phyloP scores from a whole-genome alignment of 2,888 invertebrate genomes.

The Brachylomia viminalis region DNA sequence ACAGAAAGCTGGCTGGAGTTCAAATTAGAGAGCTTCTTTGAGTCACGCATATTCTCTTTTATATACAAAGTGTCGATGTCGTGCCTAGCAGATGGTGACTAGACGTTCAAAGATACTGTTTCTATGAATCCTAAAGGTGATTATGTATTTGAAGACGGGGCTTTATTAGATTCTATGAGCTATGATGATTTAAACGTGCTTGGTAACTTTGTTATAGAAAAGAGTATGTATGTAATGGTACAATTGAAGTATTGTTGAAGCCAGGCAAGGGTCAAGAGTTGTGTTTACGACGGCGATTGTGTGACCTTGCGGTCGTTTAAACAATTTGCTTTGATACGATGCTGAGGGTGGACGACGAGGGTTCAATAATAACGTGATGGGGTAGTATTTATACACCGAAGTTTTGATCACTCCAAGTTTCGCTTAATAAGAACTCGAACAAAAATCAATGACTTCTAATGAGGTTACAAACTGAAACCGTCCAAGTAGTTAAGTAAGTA shows the following conservation, averaged over 20 bases:
- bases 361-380: conserved; percentile 37
- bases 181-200: conserved; percentile 13
- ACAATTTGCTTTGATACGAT: conserved; percentile 62
- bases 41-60: conserved; percentile 59
- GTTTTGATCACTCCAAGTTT: background rate
- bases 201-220: background rate
- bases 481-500: conserved; percentile 9
- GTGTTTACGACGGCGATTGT: conserved; percentile 40
- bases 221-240: background rate
- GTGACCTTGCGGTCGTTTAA: conserved; percentile 65
- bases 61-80: conserved; percentile 47
- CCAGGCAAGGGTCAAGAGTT: conserved; percentile 26
- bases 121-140: conserved; percentile 39
- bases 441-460: conserved; percentile 10
- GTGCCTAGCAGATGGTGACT: conserved; percentile 53
- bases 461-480: conserved; percentile 10
- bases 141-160: conserved; percentile 6
- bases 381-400: conserved; percentile 15
- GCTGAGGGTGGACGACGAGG: conserved; percentile 50
- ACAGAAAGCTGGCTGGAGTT: conserved; percentile 53
- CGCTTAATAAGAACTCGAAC: background rate
- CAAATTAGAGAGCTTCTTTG: conserved; percentile 60
- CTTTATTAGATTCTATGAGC: conserved; percentile 14
- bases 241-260: conserved; percentile 26
- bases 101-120: conserved; percentile 46